Evolutionary conservation across 2,113 vertebrate genomes (phyloP), one percentile per base, ranked within the genome.

Genomic region (Peromyscus polionotus): DNA sequence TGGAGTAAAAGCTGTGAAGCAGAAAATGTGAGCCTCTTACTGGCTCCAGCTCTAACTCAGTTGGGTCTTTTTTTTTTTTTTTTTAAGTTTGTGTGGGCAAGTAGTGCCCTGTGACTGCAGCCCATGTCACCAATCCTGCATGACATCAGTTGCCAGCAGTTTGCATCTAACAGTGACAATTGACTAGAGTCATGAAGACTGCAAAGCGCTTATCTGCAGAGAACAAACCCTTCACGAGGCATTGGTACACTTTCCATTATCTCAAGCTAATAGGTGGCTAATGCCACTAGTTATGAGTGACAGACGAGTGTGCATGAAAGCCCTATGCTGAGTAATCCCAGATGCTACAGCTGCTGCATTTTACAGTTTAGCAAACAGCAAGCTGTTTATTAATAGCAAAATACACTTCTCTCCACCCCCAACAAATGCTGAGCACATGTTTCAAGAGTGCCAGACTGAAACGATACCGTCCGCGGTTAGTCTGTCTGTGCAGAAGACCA

Each of bases 321-420:
- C 54, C 54, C 14, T 33, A 94, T 16, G 22, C 31, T 67, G 90
- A 91, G 57, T 76, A 59, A 91, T 67, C 45, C 45, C 73, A 59
- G 75, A 79, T 76, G 68, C 59, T 77, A 73, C 51, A 12, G 45
- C 86, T 67, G 45, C 85, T 54, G 70, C 70, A 42, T 77, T 59
- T 79, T 20, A 86, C 12, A 42, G 13, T 72, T 77, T 92, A 90
- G 65, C 33, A 93, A 96, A 93, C 42, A 73, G 6, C n/a, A n/a
- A n/a, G n/a, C n/a, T n/a, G n/a, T n/a, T 84, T 95, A 61, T 85
- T 90, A 86, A 61, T 90, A 90, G 65, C 54, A 51, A 95, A 93
- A 80, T 81, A 57, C 59, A 24, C 85, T 89, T 95, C 42, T 87
- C 77, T 33, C 36, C 65, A 7, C 59, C 75, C 63, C 61, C 68